These are phyloP conservation scores for Hestina assimilis DNA, from an alignment of 1,140 invertebrate genomes.

Conservation along the genomic window DNA sequence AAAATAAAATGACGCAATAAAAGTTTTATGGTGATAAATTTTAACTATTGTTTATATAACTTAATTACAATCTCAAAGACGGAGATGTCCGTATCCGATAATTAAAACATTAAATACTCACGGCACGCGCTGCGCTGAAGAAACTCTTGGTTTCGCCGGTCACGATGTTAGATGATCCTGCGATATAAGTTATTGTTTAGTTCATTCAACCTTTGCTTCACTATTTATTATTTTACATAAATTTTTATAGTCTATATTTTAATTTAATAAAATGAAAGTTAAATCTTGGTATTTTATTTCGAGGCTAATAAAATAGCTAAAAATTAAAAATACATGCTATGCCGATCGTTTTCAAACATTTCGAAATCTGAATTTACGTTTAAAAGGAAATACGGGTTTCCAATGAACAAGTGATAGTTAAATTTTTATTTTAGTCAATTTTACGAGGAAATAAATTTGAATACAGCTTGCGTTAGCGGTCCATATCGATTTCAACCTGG, in stretches of 20 bases:
- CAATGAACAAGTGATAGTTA: too few relatives aligned
- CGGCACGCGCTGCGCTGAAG: constrained; percentile 91
- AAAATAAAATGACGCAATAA: too few relatives aligned
- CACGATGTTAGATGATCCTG: constrained; percentile 89
- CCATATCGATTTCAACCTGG: constrained; percentile 21
- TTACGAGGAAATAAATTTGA: constrained; percentile 27
- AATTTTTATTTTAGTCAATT: constrained; percentile 23
- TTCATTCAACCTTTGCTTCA: constrained; percentile 15
- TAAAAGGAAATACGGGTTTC: too few relatives aligned
- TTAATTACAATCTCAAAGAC: neutral
- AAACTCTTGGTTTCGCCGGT: constrained; percentile 93
- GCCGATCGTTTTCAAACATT: too few relatives aligned
- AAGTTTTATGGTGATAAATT: too few relatives aligned
- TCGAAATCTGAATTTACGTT: too few relatives aligned
- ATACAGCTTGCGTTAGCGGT: constrained; percentile 13
- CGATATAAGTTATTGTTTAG: constrained; percentile 40
- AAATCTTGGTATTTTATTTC: too few relatives aligned
- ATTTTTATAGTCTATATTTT: too few relatives aligned
- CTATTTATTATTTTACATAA: neutral
- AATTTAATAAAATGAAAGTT: too few relatives aligned
- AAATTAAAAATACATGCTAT: too few relatives aligned
- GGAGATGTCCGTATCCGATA: constrained; percentile 40
- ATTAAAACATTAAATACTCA: constrained; percentile 79
- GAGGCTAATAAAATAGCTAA: too few relatives aligned
- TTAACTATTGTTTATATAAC: neutral